Base-by-base conservation (phyloP, 2,113 vertebrate species). In the Dinomys branickii region DNA sequence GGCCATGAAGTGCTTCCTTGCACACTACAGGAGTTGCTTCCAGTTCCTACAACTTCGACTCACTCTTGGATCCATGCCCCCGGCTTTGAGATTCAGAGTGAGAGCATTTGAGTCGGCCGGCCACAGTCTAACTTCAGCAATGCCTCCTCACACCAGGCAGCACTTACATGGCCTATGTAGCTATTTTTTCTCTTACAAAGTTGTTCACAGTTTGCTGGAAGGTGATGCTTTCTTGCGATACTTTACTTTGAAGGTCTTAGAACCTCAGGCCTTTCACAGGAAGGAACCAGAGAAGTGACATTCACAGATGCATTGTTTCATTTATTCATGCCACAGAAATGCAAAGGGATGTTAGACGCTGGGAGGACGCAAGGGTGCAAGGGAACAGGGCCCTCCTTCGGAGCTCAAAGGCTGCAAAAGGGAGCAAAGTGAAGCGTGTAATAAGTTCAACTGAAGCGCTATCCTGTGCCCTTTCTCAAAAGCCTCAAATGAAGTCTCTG, bases 181-280 rank as follows among this genome's bases (percentile, higher is more conserved):
- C 50, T 61, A 0, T 0, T 47, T 91, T 91, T 26, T 54, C 54
- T 54, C 16, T 56, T 28, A 4, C 73, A 38, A 44, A 78, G 47
- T n/a, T 73, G 78, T 47, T 96, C 90, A 50, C 84, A 38, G 67
- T 44, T 82, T 69, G 30, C 54, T 67, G 94, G 78, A 89, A 96
- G 90, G 91, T 91, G 91, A 85, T 44, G 7, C 81, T 91, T 65
- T 78, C 65, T 80, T 50, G 22, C 22, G 52, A 81, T 22, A 28
- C 58, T 82, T 93, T 13, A 2, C 65, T 93, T 56, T 84, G 92
- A 58, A 89, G 59, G 1, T 22, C 47, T 59, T 35, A 67, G 86
- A 84, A 35, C 73, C 12, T 16, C 44, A n/a, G 33, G 38, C 59
- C 88, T 95, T 67, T 80, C 88, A 59, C 59, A 95, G 84, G 92